Evolutionary conservation across 2,888 invertebrate species (phyloP).

Genomic region (Orchesella flavescens): DNA sequence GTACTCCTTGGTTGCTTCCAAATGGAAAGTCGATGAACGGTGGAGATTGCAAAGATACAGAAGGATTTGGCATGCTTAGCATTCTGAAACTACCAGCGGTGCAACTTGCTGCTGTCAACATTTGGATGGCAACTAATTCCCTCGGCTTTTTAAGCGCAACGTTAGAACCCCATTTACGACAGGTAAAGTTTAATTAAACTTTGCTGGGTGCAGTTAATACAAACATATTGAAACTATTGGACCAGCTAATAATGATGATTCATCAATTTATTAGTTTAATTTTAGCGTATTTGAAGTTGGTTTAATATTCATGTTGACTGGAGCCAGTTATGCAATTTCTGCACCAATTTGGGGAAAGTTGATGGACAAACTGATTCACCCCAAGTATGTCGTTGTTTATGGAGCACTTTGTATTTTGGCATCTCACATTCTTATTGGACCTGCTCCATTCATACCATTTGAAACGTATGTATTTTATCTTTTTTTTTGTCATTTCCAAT

Average conservation of each 20-base stretch:
- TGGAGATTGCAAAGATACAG: slow-evolving; percentile 50
- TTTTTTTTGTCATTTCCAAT: background rate
- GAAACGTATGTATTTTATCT: slow-evolving; percentile 76
- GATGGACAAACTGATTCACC: slow-evolving; percentile 82
- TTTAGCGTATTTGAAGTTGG: slow-evolving; percentile 53
- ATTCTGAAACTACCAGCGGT: slow-evolving; percentile 78
- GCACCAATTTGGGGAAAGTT: slow-evolving; percentile 88
- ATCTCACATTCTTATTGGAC: slow-evolving; percentile 85
- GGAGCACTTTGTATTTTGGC: slow-evolving; percentile 81
- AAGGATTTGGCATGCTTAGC: slow-evolving; percentile 72
- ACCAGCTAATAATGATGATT: background rate
- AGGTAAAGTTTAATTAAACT: slow-evolving; percentile 71
- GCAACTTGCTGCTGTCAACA: slow-evolving; percentile 73
- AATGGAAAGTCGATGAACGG: slow-evolving; percentile 73
- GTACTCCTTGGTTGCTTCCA: slow-evolving; percentile 76
- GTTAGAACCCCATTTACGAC: slow-evolving; percentile 77
- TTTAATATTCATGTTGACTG: slow-evolving; percentile 76
- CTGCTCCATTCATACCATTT: slow-evolving; percentile 83
- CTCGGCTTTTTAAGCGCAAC: slow-evolving; percentile 78
- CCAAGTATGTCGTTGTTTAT: slow-evolving; percentile 81
- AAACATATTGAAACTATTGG: background rate
- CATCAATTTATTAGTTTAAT: slow-evolving; percentile 50
- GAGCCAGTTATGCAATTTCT: slow-evolving; percentile 85
- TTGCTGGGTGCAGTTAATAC: background rate
- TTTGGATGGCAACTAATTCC: slow-evolving; percentile 74